Conservation (phyloP, 2,113 vertebrate species). For the Anolis sagrei region DNA sequence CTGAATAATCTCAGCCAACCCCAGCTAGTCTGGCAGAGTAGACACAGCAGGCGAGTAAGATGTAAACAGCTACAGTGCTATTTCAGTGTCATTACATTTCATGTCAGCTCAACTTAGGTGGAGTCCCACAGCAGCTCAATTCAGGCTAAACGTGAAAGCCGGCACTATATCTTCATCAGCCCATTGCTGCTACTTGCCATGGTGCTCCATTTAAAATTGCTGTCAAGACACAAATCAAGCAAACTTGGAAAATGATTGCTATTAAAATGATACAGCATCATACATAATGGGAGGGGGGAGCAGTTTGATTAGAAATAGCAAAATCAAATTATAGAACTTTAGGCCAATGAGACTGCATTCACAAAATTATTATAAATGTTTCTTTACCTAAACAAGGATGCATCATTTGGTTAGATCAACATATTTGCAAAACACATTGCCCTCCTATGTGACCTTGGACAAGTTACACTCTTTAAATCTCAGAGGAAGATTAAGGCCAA, state of each 20-base stretch:
- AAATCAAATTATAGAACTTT: not conserved
- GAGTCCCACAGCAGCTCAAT: not conserved
- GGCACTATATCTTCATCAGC: conserved; percentile 18
- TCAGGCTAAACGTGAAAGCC: not conserved
- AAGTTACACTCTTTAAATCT: no score
- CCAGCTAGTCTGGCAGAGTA: not conserved
- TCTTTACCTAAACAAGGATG: not conserved
- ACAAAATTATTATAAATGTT: not conserved
- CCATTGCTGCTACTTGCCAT: not conserved
- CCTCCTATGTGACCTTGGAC: no score
- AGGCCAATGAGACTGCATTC: not conserved
- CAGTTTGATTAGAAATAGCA: not conserved
- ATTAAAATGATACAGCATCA: not conserved
- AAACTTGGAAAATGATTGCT: not conserved
- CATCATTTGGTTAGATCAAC: not conserved
- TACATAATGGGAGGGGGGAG: conserved; percentile 15
- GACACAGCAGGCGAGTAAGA: conserved; percentile 1
- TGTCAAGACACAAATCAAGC: not conserved
- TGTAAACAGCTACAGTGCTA: conserved; percentile 10
- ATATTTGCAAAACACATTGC: not conserved
- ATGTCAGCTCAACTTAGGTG: not conserved
- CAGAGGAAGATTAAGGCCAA: no score
- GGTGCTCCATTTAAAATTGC: conserved; percentile 7
- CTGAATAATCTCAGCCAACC: not conserved
- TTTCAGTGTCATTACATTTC: conserved; percentile 16